Evolutionary conservation across 37 sponge, comb jelly and placozoan species (phyloP).

Genomic region (Mnemiopsis leidyi): DNA sequence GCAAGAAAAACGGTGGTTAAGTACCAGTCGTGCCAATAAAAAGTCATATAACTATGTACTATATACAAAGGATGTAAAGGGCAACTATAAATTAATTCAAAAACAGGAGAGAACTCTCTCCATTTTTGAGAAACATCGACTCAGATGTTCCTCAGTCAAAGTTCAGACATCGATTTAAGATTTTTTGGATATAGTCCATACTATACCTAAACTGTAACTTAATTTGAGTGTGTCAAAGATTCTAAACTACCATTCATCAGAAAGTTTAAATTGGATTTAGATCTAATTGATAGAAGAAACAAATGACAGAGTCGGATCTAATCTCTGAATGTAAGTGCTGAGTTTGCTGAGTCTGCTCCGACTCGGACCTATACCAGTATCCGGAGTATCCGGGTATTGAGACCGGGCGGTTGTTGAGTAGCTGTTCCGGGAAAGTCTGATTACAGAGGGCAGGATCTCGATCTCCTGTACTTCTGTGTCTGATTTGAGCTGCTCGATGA

Average conservation of each 20-base stretch:
- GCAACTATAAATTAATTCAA: not conserved
- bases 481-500: not conserved
- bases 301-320: slow-evolving; percentile 24
- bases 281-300: slow-evolving; percentile 3
- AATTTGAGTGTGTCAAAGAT: too few species aligned
- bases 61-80: not conserved
- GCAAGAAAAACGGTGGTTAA: not conserved
- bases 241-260: too few species aligned
- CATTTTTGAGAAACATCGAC: too few species aligned
- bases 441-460: not conserved
- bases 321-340: not conserved
- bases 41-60: not conserved
- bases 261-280: not conserved
- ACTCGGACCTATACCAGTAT: not conserved
- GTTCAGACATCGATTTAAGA: too few species aligned
- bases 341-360: slow-evolving; percentile 11
- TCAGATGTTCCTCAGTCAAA: too few species aligned
- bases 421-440: slow-evolving; percentile 4
- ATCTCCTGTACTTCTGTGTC: slow-evolving; percentile 16
- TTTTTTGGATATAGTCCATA: too few species aligned
- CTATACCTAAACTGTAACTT: too few species aligned
- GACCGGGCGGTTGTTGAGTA: not conserved
- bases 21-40: not conserved
- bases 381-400: not conserved
- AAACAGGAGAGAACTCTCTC: not conserved